phyloP scores from a whole-genome alignment of 2,888 invertebrate genomes.

The Drosophila aldrichi region DNA sequence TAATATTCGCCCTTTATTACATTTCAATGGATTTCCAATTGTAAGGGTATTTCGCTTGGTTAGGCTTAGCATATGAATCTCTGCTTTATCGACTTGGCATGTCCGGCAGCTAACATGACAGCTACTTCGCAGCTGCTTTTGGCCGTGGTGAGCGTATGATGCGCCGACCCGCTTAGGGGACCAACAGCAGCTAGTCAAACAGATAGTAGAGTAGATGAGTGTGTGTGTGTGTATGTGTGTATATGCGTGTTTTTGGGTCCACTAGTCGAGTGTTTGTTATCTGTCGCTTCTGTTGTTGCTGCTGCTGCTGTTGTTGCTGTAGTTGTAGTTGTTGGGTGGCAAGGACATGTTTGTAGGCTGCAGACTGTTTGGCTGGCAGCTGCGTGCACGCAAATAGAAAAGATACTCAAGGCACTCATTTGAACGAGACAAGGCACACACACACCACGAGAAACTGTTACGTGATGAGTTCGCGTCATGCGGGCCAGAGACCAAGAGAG shows the following conservation, averaged over 20 bases:
- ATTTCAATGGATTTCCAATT: background rate
- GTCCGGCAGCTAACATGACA: conserved; percentile 20
- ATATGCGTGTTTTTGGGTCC: conserved; percentile 23
- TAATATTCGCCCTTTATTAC: background rate
- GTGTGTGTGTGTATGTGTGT: background rate
- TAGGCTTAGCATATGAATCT: background rate
- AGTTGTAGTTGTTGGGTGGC: conserved; percentile 32
- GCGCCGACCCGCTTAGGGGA: conserved; percentile 34
- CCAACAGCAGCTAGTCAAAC: conserved; percentile 32
- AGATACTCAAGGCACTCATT: conserved; percentile 78
- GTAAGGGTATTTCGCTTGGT: background rate
- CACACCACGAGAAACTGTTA: conserved; percentile 56
- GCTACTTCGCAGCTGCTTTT: conserved; percentile 23
- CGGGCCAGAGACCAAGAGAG: conserved; percentile 41
- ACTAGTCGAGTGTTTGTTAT: conserved; percentile 57
- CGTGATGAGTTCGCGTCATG: conserved; percentile 76
- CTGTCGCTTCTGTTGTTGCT: conserved; percentile 47
- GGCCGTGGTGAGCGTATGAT: conserved; percentile 22
- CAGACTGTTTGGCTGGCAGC: conserved; percentile 63
- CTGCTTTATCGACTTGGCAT: conserved; percentile 7
- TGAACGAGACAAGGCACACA: conserved; percentile 46
- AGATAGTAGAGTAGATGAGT: conserved; percentile 1
- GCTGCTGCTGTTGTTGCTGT: conserved; percentile 8
- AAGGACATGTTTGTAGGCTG: conserved; percentile 58
- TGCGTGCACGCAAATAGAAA: conserved; percentile 78